phyloP scores from a whole-genome alignment of 2,888 invertebrate species.

The Acleris literana region DNA sequence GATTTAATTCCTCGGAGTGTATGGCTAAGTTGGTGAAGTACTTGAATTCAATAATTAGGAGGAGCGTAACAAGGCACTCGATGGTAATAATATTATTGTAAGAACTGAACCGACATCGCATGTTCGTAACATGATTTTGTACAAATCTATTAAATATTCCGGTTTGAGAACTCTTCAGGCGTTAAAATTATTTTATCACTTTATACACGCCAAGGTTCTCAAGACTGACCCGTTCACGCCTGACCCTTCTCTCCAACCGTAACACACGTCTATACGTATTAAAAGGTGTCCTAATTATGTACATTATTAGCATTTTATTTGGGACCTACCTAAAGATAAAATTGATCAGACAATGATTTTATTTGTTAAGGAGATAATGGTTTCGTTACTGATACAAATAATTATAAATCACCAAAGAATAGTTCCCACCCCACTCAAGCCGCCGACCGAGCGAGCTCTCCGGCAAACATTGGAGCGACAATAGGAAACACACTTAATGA shows the following conservation, averaged over 20 bases:
- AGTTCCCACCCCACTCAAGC: slow-evolving; percentile 57
- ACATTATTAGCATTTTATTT: too few species aligned
- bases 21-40: slow-evolving; percentile 27
- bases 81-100: slow-evolving; percentile 41
- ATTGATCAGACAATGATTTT: background rate
- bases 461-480: slow-evolving; percentile 66
- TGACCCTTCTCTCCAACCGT: background rate
- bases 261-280: too few species aligned
- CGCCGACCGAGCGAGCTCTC: slow-evolving; percentile 66
- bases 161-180: slow-evolving; percentile 19
- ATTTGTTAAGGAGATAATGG: background rate
- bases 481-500: slow-evolving; percentile 70
- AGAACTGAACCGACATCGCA: slow-evolving; percentile 29
- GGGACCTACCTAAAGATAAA: too few species aligned
- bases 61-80: slow-evolving; percentile 62
- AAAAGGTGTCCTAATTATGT: too few species aligned
- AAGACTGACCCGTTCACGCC: background rate
- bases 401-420: slow-evolving; percentile 56
- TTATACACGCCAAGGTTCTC: background rate
- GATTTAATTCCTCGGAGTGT: slow-evolving; percentile 34
- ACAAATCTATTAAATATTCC: slow-evolving; percentile 2
- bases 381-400: slow-evolving; percentile 45
- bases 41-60: slow-evolving; percentile 65
- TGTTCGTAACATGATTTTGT: slow-evolving; percentile 26
- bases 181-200: slow-evolving; percentile 15